These are phyloP conservation scores for Xyrauchen texanus DNA, from an alignment of 2,113 vertebrate species.

Conservation along the genomic window DNA sequence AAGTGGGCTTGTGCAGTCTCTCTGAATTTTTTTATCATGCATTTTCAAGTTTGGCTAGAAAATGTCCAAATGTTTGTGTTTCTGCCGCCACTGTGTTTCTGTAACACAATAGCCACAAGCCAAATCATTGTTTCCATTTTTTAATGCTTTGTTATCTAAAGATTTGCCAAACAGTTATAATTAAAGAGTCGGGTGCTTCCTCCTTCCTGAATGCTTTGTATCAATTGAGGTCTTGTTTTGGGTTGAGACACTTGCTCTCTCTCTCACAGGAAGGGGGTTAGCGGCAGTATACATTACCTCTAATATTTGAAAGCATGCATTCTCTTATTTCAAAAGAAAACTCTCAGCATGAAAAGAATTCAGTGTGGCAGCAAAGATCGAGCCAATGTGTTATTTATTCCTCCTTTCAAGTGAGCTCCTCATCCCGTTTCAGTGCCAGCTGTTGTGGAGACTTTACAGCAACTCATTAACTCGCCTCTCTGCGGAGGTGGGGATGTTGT, in stretches of 20 bases:
- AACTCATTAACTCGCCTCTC: slow-evolving; percentile 69
- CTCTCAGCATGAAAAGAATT: slow-evolving; percentile 55
- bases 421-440: slow-evolving; percentile 60
- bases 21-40: neutral
- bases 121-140: slow-evolving; percentile 49
- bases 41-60: slow-evolving; percentile 3
- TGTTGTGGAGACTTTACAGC: slow-evolving; percentile 64
- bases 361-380: slow-evolving; percentile 44
- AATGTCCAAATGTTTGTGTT: too few relatives aligned
- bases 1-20: neutral
- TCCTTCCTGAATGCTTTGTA: slow-evolving; percentile 40
- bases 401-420: slow-evolving; percentile 55
- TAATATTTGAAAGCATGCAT: slow-evolving; percentile 51
- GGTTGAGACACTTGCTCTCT: slow-evolving; percentile 47
- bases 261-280: slow-evolving; percentile 53
- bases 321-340: slow-evolving; percentile 54
- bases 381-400: slow-evolving; percentile 51
- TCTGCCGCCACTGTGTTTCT: neutral
- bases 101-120: slow-evolving; percentile 2
- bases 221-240: slow-evolving; percentile 50
- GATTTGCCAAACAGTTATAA: slow-evolving; percentile 50
- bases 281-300: slow-evolving; percentile 50
- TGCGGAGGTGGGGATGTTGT: slow-evolving; percentile 50
- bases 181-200: slow-evolving; percentile 48
- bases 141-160: slow-evolving; percentile 46